Percentiles rank a stretch among this genome's conserved stretches.
These are phyloP conservation scores for Oxytorus armatus DNA, from an alignment of 2,888 invertebrate genomes.

Conservation along the genomic window DNA sequence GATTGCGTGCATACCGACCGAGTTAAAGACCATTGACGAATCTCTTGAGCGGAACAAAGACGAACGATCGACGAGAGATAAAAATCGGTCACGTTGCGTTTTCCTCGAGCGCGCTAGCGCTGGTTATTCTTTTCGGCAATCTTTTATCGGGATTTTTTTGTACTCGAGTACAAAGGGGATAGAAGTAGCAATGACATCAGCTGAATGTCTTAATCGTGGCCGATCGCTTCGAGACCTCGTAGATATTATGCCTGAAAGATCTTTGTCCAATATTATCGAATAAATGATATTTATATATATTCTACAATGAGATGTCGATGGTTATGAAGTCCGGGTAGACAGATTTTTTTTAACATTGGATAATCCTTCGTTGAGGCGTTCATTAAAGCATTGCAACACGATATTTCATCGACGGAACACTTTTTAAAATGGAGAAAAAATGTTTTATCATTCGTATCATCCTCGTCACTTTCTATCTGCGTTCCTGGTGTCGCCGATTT, in stretches of 20 bases:
- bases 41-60: conserved; percentile 9
- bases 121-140: conserved; percentile 31
- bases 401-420: too few species aligned
- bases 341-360: too few species aligned
- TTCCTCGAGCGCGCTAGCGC: conserved; percentile 3
- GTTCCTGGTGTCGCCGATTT: too few species aligned
- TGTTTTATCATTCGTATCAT: too few species aligned
- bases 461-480: too few species aligned
- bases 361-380: too few species aligned
- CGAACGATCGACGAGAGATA: conserved; percentile 37
- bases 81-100: conserved; percentile 58
- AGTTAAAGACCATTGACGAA: conserved; percentile 30
- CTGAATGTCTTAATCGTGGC: conserved; percentile 37
- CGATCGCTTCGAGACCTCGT: neutral
- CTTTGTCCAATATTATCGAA: neutral
- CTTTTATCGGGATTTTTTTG: conserved; percentile 51
- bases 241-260: neutral
- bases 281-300: too few species aligned
- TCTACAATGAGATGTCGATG: too few species aligned
- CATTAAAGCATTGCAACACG: too few species aligned
- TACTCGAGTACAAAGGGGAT: conserved; percentile 8
- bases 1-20: conserved; percentile 31
- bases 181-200: conserved; percentile 1
- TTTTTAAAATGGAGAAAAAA: too few species aligned
- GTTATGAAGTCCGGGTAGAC: too few species aligned